Conservation (phyloP, 1,140 invertebrate genomes). For the Habropoda laboriosa region DNA sequence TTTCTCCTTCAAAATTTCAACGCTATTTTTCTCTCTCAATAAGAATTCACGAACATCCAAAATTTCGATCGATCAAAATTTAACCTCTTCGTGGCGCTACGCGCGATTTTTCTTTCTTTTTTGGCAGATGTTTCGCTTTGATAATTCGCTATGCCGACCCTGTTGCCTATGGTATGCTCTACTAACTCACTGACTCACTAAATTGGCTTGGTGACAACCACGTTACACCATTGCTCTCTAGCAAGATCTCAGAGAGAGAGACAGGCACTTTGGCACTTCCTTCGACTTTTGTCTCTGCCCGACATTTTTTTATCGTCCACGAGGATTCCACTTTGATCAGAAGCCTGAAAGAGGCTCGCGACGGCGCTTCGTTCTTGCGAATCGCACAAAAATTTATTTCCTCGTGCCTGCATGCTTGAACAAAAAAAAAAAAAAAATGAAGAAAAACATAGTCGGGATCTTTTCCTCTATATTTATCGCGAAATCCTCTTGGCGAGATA, state of each 20-base stretch:
- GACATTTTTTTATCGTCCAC: neutral
- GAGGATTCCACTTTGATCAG: neutral
- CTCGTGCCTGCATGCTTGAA: too few species aligned
- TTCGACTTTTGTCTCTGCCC: constrained; percentile 22
- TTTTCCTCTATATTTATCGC: neutral
- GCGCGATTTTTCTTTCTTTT: too few species aligned
- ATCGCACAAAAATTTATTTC: too few species aligned
- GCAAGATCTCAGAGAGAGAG: neutral
- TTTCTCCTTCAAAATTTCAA: too few species aligned
- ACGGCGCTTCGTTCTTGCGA: too few species aligned
- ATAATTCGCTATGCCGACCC: constrained; percentile 23
- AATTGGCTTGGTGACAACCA: constrained; percentile 53
- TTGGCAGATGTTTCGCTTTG: constrained; percentile 7
- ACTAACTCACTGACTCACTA: constrained; percentile 59
- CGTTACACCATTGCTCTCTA: constrained; percentile 8
- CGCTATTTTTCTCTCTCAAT: too few species aligned
- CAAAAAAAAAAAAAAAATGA: too few species aligned
- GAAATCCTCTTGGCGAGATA: neutral
- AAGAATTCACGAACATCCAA: too few species aligned
- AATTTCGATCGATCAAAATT: neutral
- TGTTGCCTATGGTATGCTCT: constrained; percentile 39
- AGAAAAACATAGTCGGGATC: neutral
- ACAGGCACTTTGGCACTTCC: constrained; percentile 26
- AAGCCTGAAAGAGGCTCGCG: too few species aligned
- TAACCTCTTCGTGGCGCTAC: neutral